Evolutionary conservation across 2,113 vertebrate genomes (phyloP).

Genomic region (Lagopus leucura): DNA sequence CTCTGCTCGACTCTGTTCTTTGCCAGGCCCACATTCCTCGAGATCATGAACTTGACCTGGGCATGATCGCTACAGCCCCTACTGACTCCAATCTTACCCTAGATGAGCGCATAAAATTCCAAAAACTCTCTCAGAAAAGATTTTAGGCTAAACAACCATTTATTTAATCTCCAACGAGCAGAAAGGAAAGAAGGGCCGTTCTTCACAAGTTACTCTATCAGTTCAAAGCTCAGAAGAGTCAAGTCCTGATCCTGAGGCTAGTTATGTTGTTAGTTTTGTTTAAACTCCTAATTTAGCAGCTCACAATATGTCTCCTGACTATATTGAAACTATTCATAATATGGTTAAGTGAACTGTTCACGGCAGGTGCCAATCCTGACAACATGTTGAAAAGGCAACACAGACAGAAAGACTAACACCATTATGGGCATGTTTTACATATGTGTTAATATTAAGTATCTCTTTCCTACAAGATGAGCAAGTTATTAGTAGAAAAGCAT

Average conservation of each 20-base stretch:
- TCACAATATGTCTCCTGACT: background rate
- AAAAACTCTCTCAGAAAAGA: constrained; percentile 24
- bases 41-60: too few relatives aligned
- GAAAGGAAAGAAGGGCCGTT: constrained; percentile 16
- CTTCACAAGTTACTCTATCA: constrained; percentile 32
- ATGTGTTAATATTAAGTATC: background rate
- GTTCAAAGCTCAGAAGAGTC: background rate
- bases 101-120: constrained; percentile 13
- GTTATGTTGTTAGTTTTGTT: background rate
- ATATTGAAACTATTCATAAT: background rate
- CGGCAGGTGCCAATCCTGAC: background rate
- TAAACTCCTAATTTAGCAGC: background rate
- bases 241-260: constrained; percentile 34
- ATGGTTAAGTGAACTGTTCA: background rate
- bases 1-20: too few relatives aligned
- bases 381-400: rapidly evolving
- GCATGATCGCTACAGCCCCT: too few relatives aligned
- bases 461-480: background rate
- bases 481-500: background rate
- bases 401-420: background rate
- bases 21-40: too few relatives aligned
- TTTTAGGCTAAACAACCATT: constrained; percentile 42
- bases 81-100: too few relatives aligned
- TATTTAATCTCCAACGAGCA: constrained; percentile 5
- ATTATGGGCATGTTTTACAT: background rate